A percentile compares a stretch with the other conserved stretches of the same genome.
These are phyloP conservation scores for Felis chaus DNA, from an alignment of 2,113 vertebrate genomes.

Conservation along the genomic window DNA sequence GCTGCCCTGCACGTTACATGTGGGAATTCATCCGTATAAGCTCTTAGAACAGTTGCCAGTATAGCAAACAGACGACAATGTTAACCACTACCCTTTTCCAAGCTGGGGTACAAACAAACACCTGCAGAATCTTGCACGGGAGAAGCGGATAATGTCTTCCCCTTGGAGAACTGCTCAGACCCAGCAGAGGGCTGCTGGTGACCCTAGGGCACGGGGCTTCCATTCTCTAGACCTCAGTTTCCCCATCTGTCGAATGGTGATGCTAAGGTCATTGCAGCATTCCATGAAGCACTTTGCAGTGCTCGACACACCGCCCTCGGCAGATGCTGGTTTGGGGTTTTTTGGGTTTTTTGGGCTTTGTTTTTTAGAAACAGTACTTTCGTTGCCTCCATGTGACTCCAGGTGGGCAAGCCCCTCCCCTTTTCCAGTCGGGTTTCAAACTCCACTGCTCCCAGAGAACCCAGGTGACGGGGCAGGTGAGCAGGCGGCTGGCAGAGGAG, in stretches of 20 bases:
- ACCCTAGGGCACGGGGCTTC: background rate
- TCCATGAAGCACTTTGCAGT: background rate
- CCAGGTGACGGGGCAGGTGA: accelerated
- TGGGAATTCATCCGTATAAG: background rate
- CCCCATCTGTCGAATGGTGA: too few relatives aligned
- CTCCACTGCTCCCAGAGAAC: background rate
- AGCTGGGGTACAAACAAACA: background rate
- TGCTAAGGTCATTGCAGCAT: background rate
- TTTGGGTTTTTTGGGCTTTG: background rate
- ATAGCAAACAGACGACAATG: background rate
- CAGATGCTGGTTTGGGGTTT: background rate
- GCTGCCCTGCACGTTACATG: background rate
- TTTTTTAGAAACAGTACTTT: background rate
- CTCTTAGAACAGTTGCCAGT: background rate
- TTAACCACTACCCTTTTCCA: background rate
- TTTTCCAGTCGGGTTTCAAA: background rate
- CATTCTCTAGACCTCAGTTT: too few relatives aligned
- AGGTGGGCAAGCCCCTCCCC: background rate
- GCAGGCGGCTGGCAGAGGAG: background rate
- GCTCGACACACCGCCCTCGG: background rate
- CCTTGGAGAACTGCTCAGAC: background rate
- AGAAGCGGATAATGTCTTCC: background rate
- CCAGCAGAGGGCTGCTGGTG: background rate
- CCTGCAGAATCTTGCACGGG: too few relatives aligned
- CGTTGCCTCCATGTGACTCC: background rate